Evolutionary conservation across 2,113 vertebrate species (phyloP), one percentile per base, ranked within the genome.

Genomic region (Etheostoma spectabile): DNA sequence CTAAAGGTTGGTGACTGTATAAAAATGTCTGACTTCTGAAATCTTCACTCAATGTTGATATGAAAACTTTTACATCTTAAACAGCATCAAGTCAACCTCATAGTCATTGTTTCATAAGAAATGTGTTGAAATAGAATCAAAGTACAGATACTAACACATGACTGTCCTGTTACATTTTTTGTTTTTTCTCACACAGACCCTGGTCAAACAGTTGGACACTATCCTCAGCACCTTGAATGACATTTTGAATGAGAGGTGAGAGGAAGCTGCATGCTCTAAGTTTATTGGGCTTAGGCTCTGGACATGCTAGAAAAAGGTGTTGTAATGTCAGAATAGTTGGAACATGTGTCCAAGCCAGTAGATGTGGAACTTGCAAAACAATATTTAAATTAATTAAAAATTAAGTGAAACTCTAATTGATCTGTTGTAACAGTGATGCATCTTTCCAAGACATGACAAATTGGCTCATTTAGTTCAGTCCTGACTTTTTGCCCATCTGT

Each of bases 171-270:
- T 35, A 3, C 18, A 46, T 35, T 67, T 3, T 70, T 27, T n/a
- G 0, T 70, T 19, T 35, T 24, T 35, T 68, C 56, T 74, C 12
- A 0, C 51, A 12, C 82, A 99, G 98, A 97, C 97, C 83, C 95
- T 99, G 65, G 97, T 97, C 94, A 99, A 99, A 95, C 98, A 99
- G 83, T 94, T 99, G 95, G 98, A 99, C 96, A 96, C 96, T 94
- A 97, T 98, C 96, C 95, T 99, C 95, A 95, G 95, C 94, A 97
- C 97, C 88, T 92, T 99, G 90, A 97, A 98, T 83, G 98, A 99
- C 92, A 96, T 99, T 86, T 95, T 99, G 79, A 99, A 97, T 91
- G 98, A 99, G 95, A 99, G 98, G 98, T 99, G 96, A 93, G 93
- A 53, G 6, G 6, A 64, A 22, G 48, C 27, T 53, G 19, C 10